Evolutionary conservation across 2,888 invertebrate genomes (phyloP).

Genomic region (Caenorhabditis parvicauda): DNA sequence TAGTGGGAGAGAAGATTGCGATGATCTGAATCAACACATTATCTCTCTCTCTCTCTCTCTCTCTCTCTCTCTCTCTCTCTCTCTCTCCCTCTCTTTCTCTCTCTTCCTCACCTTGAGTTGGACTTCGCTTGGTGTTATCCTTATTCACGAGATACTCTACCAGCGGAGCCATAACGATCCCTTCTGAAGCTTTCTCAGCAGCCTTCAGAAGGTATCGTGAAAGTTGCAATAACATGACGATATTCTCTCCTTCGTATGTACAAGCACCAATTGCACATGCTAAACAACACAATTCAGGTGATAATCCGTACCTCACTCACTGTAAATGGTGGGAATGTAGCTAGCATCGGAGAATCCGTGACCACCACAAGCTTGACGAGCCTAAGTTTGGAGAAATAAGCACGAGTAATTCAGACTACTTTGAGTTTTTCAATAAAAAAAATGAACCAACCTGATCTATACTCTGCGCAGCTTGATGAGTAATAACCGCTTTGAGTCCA

Average conservation of each 20-base stretch:
- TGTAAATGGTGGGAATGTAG: slow-evolving; percentile 29
- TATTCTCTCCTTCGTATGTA: slow-evolving; percentile 95
- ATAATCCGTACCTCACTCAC: slow-evolving; percentile 12
- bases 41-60: too few species aligned
- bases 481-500: slow-evolving; percentile 80
- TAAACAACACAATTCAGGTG: slow-evolving; percentile 67
- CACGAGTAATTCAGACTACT: too few species aligned
- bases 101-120: too few species aligned
- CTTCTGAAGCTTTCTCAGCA: slow-evolving; percentile 14
- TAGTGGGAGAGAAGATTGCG: slow-evolving; percentile 20
- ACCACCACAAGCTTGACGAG: slow-evolving; percentile 80
- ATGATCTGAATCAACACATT: too few species aligned
- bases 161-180: slow-evolving; percentile 10
- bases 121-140: not conserved
- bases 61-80: too few species aligned
- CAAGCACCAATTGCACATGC: slow-evolving; percentile 71
- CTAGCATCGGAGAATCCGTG: slow-evolving; percentile 78
- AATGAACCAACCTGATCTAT: slow-evolving; percentile 82
- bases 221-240: slow-evolving; percentile 85
- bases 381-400: too few species aligned
- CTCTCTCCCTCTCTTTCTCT: not conserved
- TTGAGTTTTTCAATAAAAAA: too few species aligned
- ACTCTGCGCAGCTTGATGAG: slow-evolving; percentile 64
- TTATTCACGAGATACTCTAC: slow-evolving; percentile 14
- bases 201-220: slow-evolving; percentile 72